These are phyloP conservation scores for Amitus sp. DNA, from an alignment of 2,888 invertebrate genomes.

Conservation along the genomic window DNA sequence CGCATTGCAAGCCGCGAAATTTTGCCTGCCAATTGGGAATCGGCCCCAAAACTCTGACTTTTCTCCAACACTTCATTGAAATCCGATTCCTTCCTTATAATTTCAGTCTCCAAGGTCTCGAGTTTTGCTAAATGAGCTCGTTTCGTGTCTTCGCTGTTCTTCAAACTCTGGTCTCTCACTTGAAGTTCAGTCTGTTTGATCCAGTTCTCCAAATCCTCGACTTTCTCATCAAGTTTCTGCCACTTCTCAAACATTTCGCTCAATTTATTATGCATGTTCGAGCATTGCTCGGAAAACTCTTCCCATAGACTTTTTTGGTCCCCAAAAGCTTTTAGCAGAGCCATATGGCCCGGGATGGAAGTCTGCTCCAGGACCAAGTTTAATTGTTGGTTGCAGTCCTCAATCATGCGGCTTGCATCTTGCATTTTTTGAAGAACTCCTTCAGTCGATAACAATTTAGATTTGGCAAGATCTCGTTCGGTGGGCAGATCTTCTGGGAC, in stretches of 20 bases:
- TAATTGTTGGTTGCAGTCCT: constrained; percentile 76
- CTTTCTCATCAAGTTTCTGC: constrained; percentile 81
- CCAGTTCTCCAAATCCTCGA: constrained; percentile 86
- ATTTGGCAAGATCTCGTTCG: constrained; percentile 82
- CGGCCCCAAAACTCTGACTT: constrained; percentile 78
- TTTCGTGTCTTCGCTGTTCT: constrained; percentile 87
- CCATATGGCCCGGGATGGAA: constrained; percentile 75
- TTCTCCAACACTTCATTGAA: constrained; percentile 76
- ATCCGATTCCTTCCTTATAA: constrained; percentile 74
- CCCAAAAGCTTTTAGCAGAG: constrained; percentile 78
- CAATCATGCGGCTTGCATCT: constrained; percentile 78
- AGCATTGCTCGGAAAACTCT: constrained; percentile 77
- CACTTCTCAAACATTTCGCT: constrained; percentile 82
- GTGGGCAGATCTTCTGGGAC: constrained; percentile 82
- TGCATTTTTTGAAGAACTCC: constrained; percentile 78
- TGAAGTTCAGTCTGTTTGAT: constrained; percentile 85
- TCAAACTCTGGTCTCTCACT: constrained; percentile 89
- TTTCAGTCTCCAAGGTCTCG: constrained; percentile 76
- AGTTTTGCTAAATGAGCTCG: constrained; percentile 81
- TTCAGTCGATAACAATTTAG: constrained; percentile 78
- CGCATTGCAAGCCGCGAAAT: constrained; percentile 82
- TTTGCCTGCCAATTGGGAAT: constrained; percentile 78
- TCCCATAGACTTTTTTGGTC: constrained; percentile 81
- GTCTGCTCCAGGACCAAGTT: constrained; percentile 81
- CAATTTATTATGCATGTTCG: constrained; percentile 77